Evolutionary conservation across 2,113 vertebrate genomes (phyloP).

Genomic region (Verasper variegatus): DNA sequence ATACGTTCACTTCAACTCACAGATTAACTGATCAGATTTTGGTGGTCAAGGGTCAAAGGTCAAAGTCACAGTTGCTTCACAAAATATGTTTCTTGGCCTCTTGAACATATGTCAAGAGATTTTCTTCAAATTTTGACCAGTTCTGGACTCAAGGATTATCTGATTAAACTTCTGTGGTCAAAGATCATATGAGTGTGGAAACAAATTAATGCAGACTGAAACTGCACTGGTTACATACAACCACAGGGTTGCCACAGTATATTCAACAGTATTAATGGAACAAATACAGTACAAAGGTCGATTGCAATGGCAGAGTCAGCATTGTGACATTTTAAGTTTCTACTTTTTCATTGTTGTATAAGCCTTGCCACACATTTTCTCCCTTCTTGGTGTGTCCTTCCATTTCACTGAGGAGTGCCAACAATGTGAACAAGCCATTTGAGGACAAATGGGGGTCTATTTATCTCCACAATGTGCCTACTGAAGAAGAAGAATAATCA

Average conservation of each 20-base stretch:
- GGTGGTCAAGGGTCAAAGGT: neutral
- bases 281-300: neutral
- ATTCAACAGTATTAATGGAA: neutral
- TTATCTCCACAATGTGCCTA: slow-evolving; percentile 13
- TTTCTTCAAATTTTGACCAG: no score
- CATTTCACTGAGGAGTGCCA: slow-evolving; percentile 44
- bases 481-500: slow-evolving; percentile 3
- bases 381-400: neutral
- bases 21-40: no score
- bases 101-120: no score
- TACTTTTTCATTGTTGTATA: neutral
- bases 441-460: slow-evolving; percentile 23
- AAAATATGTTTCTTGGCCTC: no score
- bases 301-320: neutral
- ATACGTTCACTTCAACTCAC: no score
- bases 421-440: slow-evolving; percentile 47
- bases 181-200: no score
- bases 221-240: no score
- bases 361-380: slow-evolving; percentile 21
- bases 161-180: no score
- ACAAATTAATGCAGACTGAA: no score
- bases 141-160: no score
- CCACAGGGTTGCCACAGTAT: no score
- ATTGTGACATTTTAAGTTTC: slow-evolving; percentile 20
- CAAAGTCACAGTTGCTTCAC: neutral